A percentile compares a stretch with the other conserved stretches of the same genome.
These are phyloP conservation scores for Trematomus bernacchii DNA, from an alignment of 2,797 vertebrate species.

Conservation along the genomic window DNA sequence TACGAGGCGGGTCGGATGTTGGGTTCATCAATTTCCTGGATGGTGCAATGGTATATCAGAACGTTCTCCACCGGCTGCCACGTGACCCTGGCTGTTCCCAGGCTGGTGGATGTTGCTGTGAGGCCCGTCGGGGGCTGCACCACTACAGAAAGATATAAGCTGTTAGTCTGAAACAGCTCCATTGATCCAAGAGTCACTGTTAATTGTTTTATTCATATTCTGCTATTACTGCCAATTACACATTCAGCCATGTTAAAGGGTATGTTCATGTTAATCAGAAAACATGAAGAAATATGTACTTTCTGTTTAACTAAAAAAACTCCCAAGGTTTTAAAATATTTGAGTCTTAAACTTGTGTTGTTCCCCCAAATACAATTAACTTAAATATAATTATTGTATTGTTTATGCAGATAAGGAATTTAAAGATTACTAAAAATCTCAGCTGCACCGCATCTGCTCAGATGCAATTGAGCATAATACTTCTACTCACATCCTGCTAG, in stretches of 20 bases:
- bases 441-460: neutral
- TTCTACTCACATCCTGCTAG: neutral
- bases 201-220: neutral
- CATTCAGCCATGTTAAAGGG: neutral
- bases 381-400: neutral
- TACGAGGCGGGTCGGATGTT: neutral
- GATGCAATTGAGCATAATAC: neutral
- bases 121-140: slow-evolving; percentile 73
- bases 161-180: neutral
- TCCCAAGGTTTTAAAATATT: neutral
- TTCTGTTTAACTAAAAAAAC: neutral
- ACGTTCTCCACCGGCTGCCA: slow-evolving; percentile 79
- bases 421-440: neutral
- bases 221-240: neutral
- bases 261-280: slow-evolving; percentile 4
- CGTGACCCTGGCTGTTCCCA: slow-evolving; percentile 47
- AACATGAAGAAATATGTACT: neutral
- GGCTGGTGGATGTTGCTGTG: slow-evolving; percentile 28
- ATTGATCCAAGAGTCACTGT: neutral
- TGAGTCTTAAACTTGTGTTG: neutral
- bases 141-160: slow-evolving; percentile 70
- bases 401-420: neutral
- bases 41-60: slow-evolving; percentile 73
- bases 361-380: neutral
- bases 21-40: slow-evolving; percentile 52